Evolutionary conservation across 2,797 vertebrate species (phyloP).

Genomic region (Phrynocephalus vlangalii): DNA sequence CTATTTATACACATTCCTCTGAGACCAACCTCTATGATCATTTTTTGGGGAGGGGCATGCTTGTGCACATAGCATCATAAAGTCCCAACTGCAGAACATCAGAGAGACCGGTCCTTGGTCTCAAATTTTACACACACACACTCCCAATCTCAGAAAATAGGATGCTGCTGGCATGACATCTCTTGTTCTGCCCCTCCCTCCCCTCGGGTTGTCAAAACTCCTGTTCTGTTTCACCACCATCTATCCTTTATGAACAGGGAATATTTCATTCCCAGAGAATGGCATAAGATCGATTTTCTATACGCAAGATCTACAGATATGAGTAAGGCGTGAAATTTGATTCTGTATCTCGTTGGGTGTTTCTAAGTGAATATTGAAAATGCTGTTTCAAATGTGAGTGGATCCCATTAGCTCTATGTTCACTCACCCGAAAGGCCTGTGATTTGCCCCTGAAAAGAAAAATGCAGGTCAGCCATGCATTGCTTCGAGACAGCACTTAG

Average conservation of each 20-base stretch:
- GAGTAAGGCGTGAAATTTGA: constrained; percentile 28
- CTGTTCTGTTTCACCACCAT: not conserved
- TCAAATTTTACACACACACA: too few species aligned
- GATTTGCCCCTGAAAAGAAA: not conserved
- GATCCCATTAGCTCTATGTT: constrained; percentile 9
- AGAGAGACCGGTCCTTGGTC: too few species aligned
- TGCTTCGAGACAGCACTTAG: not conserved
- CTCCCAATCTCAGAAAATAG: too few species aligned
- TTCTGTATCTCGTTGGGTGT: constrained; percentile 16
- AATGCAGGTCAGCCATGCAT: constrained; percentile 8
- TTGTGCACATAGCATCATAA: too few species aligned
- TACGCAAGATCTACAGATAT: constrained; percentile 9
- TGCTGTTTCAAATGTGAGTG: not conserved
- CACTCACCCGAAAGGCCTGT: constrained; percentile 2
- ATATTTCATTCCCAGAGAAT: constrained; percentile 3
- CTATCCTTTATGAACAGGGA: not conserved
- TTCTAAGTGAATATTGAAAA: constrained; percentile 21
- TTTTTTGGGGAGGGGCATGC: too few species aligned
- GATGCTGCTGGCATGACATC: too few species aligned
- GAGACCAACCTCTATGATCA: too few species aligned
- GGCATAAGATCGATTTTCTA: not conserved
- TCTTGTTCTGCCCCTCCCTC: too few species aligned
- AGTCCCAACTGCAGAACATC: too few species aligned
- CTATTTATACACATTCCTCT: too few species aligned
- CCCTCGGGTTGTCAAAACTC: not conserved